Evolutionary conservation across 2,797 vertebrate species (phyloP).

Genomic region (Tapirus indicus): DNA sequence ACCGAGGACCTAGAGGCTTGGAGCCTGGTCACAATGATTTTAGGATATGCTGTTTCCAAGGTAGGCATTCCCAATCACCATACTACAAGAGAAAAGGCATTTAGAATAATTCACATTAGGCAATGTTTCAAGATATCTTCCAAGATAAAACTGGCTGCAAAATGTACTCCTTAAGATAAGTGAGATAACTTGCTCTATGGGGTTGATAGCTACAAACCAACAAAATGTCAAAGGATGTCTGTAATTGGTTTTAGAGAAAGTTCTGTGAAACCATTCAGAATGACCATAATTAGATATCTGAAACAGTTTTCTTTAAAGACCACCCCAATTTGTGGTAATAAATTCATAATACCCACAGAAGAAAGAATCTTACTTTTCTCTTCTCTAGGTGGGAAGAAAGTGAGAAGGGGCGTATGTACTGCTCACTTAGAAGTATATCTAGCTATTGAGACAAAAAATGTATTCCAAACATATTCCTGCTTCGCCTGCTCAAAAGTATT

Average conservation of each 20-base stretch:
- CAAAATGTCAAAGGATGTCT: neutral
- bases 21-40: neutral
- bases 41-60: neutral
- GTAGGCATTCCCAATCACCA: neutral
- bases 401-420: neutral
- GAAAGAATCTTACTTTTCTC: neutral
- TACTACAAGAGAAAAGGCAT: neutral
- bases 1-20: neutral
- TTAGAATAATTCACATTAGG: neutral
- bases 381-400: neutral
- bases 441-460: neutral
- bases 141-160: neutral
- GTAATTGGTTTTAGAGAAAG: neutral
- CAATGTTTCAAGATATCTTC: neutral
- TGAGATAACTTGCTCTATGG: neutral
- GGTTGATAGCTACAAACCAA: neutral
- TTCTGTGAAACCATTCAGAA: neutral
- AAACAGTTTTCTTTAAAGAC: neutral
- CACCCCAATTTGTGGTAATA: neutral
- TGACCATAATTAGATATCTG: neutral
- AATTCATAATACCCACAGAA: neutral
- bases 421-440: neutral
- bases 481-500: neutral
- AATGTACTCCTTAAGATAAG: neutral
- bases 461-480: neutral